Conservation (phyloP, 64 coral and sea anemone species). For the Acropora yongei region DNA sequence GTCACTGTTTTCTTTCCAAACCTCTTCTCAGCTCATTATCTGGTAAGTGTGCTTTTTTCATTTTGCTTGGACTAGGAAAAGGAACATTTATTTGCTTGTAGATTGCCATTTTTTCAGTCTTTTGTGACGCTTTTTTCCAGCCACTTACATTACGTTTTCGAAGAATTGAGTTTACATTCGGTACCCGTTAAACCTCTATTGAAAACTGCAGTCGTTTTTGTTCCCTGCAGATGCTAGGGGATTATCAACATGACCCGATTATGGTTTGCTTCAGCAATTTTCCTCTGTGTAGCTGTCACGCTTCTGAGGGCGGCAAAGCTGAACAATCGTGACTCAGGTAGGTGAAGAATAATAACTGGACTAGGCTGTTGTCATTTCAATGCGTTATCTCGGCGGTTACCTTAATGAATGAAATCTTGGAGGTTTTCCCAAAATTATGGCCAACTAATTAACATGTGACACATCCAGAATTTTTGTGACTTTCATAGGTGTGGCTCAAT, state of each 20-base stretch:
- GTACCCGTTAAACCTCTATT: slow-evolving; percentile 8
- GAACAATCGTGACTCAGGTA: slow-evolving; percentile 40
- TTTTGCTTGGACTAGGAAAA: background rate
- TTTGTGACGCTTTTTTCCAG: background rate
- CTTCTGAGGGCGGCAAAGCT: slow-evolving; percentile 33
- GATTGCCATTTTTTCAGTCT: background rate
- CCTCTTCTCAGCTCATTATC: background rate
- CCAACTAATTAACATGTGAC: background rate
- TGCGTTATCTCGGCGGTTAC: background rate
- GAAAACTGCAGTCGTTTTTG: background rate
- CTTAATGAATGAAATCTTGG: background rate
- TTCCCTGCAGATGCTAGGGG: slow-evolving; percentile 34
- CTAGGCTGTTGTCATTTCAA: background rate
- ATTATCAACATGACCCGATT: slow-evolving; percentile 28
- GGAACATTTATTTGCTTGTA: background rate
- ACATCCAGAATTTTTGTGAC: too few species aligned
- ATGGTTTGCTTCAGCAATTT: slow-evolving; percentile 55
- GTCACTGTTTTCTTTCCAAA: background rate
- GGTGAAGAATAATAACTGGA: background rate
- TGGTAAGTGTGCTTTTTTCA: slow-evolving; percentile 11
- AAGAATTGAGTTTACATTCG: background rate
- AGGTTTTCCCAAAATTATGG: too few species aligned
- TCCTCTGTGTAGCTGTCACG: slow-evolving; percentile 28
- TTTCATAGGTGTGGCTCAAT: too few species aligned
- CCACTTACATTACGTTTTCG: background rate